A percentile compares a stretch with the other conserved stretches of the same genome.
phyloP scores from a whole-genome alignment of 2,888 invertebrate genomes.

The Torymus texanus region DNA sequence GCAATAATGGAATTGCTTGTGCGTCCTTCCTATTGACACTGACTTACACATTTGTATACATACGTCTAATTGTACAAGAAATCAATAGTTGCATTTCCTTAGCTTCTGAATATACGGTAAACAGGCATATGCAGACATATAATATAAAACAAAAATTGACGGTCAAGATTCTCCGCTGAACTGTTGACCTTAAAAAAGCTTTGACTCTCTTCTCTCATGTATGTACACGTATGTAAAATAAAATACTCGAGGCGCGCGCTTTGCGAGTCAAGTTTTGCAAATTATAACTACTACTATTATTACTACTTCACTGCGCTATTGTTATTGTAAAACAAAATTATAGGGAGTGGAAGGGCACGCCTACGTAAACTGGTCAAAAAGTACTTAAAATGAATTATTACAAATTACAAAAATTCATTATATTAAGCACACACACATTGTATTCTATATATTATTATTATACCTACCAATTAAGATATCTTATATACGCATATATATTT shows the following conservation, averaged over 20 bases:
- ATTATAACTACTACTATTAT: background rate
- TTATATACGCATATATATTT: constrained; percentile 9
- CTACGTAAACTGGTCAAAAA: constrained; percentile 30
- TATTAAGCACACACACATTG: constrained; percentile 28
- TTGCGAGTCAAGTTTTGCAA: constrained; percentile 6
- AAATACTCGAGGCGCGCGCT: constrained; percentile 3
- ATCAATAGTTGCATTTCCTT: too few species aligned
- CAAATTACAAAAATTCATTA: constrained; percentile 28
- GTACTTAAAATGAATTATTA: constrained; percentile 40
- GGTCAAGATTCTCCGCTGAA: background rate
- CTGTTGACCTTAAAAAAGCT: constrained; percentile 7
- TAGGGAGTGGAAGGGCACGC: background rate
- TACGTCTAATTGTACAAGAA: too few species aligned
- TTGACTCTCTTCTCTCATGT: background rate
- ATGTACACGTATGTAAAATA: background rate
- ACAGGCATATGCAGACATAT: too few species aligned
- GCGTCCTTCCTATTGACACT: background rate
- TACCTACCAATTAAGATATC: constrained; percentile 25
- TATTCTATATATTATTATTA: constrained; percentile 4
- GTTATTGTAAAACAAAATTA: constrained; percentile 10
- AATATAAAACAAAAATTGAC: too few species aligned
- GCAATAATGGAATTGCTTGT: constrained; percentile 20
- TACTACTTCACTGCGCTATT: background rate
- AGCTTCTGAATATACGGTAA: too few species aligned
- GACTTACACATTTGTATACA: background rate